Evolutionary conservation across 2,113 vertebrate species (phyloP).

Genomic region (Amphiprion percula): DNA sequence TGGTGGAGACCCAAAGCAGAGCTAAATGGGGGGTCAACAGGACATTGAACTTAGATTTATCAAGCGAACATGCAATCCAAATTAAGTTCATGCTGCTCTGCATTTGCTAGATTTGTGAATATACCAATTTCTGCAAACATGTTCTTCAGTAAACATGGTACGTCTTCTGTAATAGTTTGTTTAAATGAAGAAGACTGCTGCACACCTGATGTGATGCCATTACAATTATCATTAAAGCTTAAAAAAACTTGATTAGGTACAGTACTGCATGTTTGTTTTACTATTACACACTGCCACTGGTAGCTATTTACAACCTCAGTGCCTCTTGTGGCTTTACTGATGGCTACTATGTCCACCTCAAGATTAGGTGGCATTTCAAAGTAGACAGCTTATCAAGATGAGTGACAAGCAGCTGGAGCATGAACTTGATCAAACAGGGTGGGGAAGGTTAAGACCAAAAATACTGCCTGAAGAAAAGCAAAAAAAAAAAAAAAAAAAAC

Average conservation of each 20-base stretch:
- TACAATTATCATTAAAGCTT: not conserved
- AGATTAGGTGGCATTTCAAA: conserved; percentile 39
- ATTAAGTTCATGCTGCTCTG: too few relatives aligned
- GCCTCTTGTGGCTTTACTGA: conserved; percentile 35
- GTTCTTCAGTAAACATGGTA: not conserved
- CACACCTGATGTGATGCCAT: not conserved
- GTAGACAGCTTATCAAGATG: conserved; percentile 33
- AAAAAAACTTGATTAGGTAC: not conserved
- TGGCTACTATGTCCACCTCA: conserved; percentile 32
- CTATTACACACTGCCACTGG: not conserved
- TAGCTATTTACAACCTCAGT: conserved; percentile 10
- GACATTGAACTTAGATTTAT: too few relatives aligned
- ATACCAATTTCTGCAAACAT: not conserved
- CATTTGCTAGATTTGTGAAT: not conserved
- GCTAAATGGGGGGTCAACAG: not conserved
- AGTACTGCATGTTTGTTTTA: not conserved
- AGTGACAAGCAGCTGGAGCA: conserved; percentile 29
- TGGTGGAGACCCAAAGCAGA: not conserved
- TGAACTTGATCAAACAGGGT: not conserved
- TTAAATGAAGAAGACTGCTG: not conserved
- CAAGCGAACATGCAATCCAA: too few relatives aligned
- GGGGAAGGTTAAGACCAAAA: conserved; percentile 6
- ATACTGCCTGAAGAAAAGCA: conserved; percentile 15
- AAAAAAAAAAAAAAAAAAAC: not conserved
- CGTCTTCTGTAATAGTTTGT: too few relatives aligned